phyloP scores from a whole-genome alignment of 2,797 vertebrate species.

The Ctenopoma multispine region DNA sequence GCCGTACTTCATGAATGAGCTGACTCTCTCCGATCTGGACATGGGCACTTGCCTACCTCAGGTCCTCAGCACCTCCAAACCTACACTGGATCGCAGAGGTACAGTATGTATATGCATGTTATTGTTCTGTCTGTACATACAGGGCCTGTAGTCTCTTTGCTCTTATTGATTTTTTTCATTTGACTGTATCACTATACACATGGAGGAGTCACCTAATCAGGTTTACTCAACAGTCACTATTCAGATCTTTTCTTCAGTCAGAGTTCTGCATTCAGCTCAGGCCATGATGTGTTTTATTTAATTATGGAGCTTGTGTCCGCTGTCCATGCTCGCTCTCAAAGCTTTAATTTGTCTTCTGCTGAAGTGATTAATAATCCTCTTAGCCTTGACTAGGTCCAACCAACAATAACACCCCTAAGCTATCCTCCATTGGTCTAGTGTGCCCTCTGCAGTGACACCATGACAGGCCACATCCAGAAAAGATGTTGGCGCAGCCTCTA shows the following conservation, averaged over 20 bases:
- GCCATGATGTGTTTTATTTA: conserved; percentile 48
- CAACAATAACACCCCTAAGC: conserved; percentile 27
- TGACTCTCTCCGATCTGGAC: conserved; percentile 88
- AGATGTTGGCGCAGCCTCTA: conserved; percentile 13
- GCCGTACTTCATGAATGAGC: conserved; percentile 92
- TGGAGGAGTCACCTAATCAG: background rate
- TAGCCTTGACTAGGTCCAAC: conserved; percentile 48
- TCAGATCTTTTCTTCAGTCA: conserved; percentile 20
- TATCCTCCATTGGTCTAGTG: conserved; percentile 22
- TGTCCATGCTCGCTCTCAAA: background rate
- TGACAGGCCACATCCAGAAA: conserved; percentile 15
- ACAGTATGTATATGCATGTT: conserved; percentile 34
- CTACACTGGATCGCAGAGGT: conserved; percentile 87
- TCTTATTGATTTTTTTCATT: background rate
- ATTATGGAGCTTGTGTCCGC: conserved; percentile 28
- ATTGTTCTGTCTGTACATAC: background rate
- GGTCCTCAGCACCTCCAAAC: conserved; percentile 84
- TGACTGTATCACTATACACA: too few relatives aligned
- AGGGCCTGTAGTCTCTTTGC: background rate
- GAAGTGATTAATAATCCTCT: conserved; percentile 67
- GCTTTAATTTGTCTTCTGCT: conserved; percentile 53
- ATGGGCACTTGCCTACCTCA: conserved; percentile 89
- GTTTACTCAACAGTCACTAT: background rate
- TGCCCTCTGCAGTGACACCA: conserved; percentile 9
- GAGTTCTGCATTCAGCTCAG: conserved; percentile 22